Evolutionary conservation across 2,888 invertebrate genomes (phyloP), one percentile per base, ranked within the genome.

Genomic region (Piscicola geometra): DNA sequence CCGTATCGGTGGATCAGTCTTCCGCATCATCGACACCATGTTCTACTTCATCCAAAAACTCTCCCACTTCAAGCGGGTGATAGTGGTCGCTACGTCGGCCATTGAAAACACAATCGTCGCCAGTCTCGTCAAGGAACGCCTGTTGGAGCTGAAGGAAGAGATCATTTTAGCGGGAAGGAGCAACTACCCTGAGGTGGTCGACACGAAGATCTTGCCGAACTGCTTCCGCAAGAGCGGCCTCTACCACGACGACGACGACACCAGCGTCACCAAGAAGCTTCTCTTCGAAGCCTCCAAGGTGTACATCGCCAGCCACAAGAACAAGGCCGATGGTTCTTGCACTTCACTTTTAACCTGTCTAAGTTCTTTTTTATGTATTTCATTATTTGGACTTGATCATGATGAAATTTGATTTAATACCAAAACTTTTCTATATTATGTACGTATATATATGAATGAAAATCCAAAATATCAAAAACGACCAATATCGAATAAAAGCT

Each of bases 1-100:
- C 25, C 71, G 71, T 0, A 71, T 71, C 56, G 71, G 71, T 2
- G 71, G 71, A 1, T 52, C 52, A 0, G 15, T 41, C 41, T 41
- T 41, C 41, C 9, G 60, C 15, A 56, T 73, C 0, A 35, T 73
- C n/a, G 36, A 73, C 64, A 36, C 60, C 25, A 3, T 73, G 60
- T 64, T 73, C 25, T 21, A 18, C 28, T 64, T 73, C 35, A 32
- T 73, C 2, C 5, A 35, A 9, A 18, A 32, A 28, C 15, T 64
- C 5, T 12, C 2, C n/a, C n/a, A 2, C 64, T 64, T 50, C 56
- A 25, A 33, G n/a, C 56, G 41, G 64, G 60, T 73, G 25, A n/a
- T 32, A 12, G 30, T 73, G 18, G n/a, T 73, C 5, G 25, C 60
- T 3, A 64, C 73, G 1, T 25, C 47, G 18, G 64, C 56, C 25